A percentile compares a stretch with the other conserved stretches of the same genome.
Evolutionary conservation across 2,113 vertebrate species (phyloP).

Genomic region (Origma solitaria): DNA sequence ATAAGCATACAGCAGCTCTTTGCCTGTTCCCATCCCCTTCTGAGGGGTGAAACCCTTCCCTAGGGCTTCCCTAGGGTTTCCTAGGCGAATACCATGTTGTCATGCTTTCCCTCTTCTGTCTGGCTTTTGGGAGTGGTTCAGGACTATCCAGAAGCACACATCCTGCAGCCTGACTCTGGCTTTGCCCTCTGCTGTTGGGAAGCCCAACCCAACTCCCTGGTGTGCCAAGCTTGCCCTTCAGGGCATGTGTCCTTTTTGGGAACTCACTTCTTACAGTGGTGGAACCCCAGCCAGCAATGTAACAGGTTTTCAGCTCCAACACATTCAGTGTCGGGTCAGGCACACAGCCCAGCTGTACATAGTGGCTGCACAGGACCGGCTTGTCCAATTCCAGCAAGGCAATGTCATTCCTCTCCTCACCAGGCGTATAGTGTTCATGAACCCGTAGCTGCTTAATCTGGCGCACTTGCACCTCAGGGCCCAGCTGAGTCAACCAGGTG

Average conservation of each 20-base stretch:
- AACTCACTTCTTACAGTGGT: neutral
- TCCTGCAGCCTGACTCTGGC: neutral
- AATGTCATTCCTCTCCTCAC: neutral
- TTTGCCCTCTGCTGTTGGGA: neutral
- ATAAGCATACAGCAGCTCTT: fast-evolving
- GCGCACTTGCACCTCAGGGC: neutral
- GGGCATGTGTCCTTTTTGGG: too few species aligned
- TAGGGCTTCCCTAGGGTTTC: neutral
- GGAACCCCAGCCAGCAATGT: slow-evolving; percentile 6
- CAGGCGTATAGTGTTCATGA: neutral
- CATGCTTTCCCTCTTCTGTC: neutral
- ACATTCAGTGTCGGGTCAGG: neutral
- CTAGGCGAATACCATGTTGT: neutral
- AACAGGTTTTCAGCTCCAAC: neutral
- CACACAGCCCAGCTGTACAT: slow-evolving; percentile 24
- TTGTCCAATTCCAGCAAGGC: slow-evolving; percentile 13
- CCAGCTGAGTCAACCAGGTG: neutral
- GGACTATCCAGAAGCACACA: fast-evolving
- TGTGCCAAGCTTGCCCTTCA: neutral
- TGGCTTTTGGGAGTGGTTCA: neutral
- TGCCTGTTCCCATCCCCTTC: fast-evolving
- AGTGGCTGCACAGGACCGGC: neutral
- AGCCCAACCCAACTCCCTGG: neutral
- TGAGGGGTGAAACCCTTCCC: neutral
- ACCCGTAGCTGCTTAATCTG: neutral